Evolutionary conservation across 2,888 invertebrate species (phyloP), one percentile per base, ranked within the genome.

Genomic region (Tetramorium bicarinatum): DNA sequence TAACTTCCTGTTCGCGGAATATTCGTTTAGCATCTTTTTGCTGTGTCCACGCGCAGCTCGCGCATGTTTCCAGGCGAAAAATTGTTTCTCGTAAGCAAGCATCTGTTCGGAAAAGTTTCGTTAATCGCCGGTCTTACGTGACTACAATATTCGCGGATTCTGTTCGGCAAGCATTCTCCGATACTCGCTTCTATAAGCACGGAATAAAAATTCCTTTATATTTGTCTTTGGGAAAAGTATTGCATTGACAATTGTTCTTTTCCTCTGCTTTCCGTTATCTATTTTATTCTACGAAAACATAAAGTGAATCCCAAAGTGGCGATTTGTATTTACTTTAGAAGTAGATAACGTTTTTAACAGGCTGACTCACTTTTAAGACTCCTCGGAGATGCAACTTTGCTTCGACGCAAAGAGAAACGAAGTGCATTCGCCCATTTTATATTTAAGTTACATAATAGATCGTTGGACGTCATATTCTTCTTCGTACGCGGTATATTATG

Each of bases 391-490:
- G 67, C 54, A 38, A 69, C 38, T 67, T 47, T 25, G 44, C 21
- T 18, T 13, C 56, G 38, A 59, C 18, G 15, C 38, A 25, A 67
- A 47, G 25, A 29, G 21, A 56, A 38, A 38, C 13, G 21, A 64
- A 79, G 29, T 77, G 67, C 41, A 67, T 38, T 77, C 29, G 56
- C 21, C 21, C 21, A 56, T 79, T 79, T 59, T 59, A 71, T 25
- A 56, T 67, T 67, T 21, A 38, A 44, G 21, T 29, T 47, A 59
- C 18, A 59, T 59, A 79, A 71, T 79, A 47, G 8, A 54, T 74
- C n/a, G n/a, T 44, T 29, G 8, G 21, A 44, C 21, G 56, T 11
- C 44, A 59, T 25, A 59, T 56, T 56, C 41, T 21, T 25, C 38
- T 29, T 44, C 29, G 25, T 77, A 34, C 15, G n/a, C 41, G 25